phyloP scores from a whole-genome alignment of 2,888 invertebrate species.

The Phlogophora meticulosa region DNA sequence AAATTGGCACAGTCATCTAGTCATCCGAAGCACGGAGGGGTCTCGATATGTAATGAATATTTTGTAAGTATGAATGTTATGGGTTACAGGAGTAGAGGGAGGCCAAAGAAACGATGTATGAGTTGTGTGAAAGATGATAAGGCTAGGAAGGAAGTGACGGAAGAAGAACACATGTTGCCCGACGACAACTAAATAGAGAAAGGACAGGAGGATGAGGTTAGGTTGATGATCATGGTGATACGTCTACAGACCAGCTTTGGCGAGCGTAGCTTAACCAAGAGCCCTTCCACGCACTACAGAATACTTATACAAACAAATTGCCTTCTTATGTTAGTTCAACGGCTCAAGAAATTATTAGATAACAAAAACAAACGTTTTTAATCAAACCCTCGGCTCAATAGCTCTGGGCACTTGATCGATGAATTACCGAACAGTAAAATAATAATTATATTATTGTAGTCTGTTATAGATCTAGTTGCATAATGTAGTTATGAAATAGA shows the following conservation, averaged over 20 bases:
- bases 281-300: not conserved
- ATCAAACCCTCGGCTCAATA: conserved; percentile 32
- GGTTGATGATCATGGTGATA: too few relatives aligned
- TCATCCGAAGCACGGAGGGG: too few relatives aligned
- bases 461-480: conserved; percentile 28
- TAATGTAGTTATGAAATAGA: conserved; percentile 48
- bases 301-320: conserved; percentile 16
- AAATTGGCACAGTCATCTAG: not conserved
- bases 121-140: too few relatives aligned
- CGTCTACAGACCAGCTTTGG: too few relatives aligned
- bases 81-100: too few relatives aligned
- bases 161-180: too few relatives aligned
- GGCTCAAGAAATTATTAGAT: conserved; percentile 34
- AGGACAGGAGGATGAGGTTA: too few relatives aligned
- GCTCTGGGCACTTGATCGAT: conserved; percentile 38
- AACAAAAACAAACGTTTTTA: conserved; percentile 25
- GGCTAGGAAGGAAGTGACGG: too few relatives aligned
- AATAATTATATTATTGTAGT: conserved; percentile 38
- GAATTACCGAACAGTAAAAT: conserved; percentile 35
- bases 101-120: too few relatives aligned
- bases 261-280: not conserved
- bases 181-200: too few relatives aligned
- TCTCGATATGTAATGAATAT: too few relatives aligned
- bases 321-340: conserved; percentile 38
- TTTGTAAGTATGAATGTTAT: too few relatives aligned